A percentile compares a stretch with the other conserved stretches of the same genome.
Evolutionary conservation across 64 coral and sea anemone genomes (phyloP).

Genomic region (Montipora foliosa): DNA sequence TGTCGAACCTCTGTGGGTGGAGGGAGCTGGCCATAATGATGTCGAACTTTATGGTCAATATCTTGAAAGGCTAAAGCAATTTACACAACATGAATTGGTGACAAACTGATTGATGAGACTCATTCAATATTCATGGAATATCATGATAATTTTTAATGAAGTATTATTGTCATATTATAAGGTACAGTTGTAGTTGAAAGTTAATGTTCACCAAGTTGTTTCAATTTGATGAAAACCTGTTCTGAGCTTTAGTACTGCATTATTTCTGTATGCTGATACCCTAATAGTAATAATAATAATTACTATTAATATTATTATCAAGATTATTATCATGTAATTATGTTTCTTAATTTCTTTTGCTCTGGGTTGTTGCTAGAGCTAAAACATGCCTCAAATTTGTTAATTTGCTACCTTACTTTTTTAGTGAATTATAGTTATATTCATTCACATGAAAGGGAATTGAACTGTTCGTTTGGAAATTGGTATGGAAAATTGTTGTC

Average conservation of each 20-base stretch:
- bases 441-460: too few species aligned
- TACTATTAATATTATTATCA: too few species aligned
- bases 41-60: conserved; percentile 99
- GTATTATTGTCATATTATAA: background rate
- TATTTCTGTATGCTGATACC: background rate
- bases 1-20: conserved; percentile 97
- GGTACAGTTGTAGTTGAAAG: background rate
- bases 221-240: background rate
- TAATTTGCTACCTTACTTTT: too few species aligned
- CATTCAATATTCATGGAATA: background rate
- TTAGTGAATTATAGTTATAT: too few species aligned
- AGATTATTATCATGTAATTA: too few species aligned
- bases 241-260: background rate
- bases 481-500: too few species aligned
- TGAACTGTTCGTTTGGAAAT: too few species aligned
- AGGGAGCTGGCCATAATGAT: conserved; percentile 98
- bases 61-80: conserved; percentile 96
- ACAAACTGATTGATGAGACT: conserved; percentile 67
- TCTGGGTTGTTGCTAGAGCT: too few species aligned
- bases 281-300: too few species aligned
- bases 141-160: background rate
- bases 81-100: conserved; percentile 98
- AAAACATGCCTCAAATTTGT: too few species aligned
- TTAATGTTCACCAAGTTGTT: background rate
- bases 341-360: too few species aligned